Conservation (phyloP, 2,797 vertebrate genomes). For the Sebastes taczanowskii region DNA sequence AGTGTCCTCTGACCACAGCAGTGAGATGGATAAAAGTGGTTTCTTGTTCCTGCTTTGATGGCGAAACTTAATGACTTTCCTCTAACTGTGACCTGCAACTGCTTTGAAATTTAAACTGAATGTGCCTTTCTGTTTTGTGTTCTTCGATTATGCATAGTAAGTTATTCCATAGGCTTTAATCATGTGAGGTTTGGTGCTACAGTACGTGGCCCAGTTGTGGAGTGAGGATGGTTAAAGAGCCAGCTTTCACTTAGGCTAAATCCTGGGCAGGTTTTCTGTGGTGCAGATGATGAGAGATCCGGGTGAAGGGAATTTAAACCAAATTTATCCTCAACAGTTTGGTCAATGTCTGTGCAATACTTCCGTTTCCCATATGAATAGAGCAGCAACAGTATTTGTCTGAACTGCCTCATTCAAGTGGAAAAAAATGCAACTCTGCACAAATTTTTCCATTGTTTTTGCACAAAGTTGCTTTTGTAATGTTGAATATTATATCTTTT, state of each 20-base stretch:
- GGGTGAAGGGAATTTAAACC: not conserved
- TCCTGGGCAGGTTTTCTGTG: conserved; percentile 9
- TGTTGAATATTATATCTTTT: not conserved
- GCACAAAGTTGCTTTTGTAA: conserved; percentile 46
- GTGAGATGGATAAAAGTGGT: not conserved
- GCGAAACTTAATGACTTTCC: not conserved
- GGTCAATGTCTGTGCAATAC: conserved; percentile 57
- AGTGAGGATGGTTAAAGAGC: not conserved
- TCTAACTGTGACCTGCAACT: not conserved
- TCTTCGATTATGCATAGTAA: conserved; percentile 6
- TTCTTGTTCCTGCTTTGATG: not conserved
- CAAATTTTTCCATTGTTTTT: conserved; percentile 7
- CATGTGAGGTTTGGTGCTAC: not conserved
- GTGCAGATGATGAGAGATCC: not conserved
- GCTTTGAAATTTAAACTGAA: not conserved
- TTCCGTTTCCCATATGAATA: not conserved
- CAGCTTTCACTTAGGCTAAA: not conserved
- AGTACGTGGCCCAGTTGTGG: not conserved
- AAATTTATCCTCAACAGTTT: not conserved
- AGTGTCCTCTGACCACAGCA: not conserved
- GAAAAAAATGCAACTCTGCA: not conserved
- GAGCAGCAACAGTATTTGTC: conserved; percentile 1
- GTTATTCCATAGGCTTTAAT: conserved; percentile 22
- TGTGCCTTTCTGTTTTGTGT: conserved; percentile 5
- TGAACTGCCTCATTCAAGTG: not conserved